Base-by-base conservation (phyloP, 37 sponge, comb jelly and placozoan species). In the Axinella damicornis region DNA sequence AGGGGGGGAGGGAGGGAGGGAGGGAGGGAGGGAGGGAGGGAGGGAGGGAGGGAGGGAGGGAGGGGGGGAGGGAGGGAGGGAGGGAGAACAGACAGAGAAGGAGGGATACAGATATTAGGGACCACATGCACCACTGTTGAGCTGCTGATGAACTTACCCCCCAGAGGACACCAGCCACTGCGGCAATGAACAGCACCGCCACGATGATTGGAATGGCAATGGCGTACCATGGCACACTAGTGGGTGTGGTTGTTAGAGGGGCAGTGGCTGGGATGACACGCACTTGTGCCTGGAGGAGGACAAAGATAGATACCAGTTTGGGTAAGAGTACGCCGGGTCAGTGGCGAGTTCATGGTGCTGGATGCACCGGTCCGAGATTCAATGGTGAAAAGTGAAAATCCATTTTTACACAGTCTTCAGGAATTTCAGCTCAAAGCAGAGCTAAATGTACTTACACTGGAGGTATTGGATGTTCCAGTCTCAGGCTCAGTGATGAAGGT, bases 201-300 rank as follows among this genome's bases (percentile, higher is more conserved):
- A 27, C 86, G 18, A 85, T 63, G 58, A 77, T 66, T 21, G 86
- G 77, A 6, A 75, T 18, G 27, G 69, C 36, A 32, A 77, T 70
- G 0, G 66, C 78, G 60, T 68, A 84, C 85, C 85, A 84, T 12
- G 85, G 77, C 22, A 84, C 33, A 30, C 24, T n/a, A n/a, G n/a
- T n/a, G n/a, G 46, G 46, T 46, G 46, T 46, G 4, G 46, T 46
- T 46, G 9, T 46, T 9, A 12, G 46, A 46, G 46, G 46, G 46
- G 46, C 46, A 46, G 46, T 46, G 46, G 83, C 70, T 1, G 61
- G 77, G 40, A 77, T 77, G n/a, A 77, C 62, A 35, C 77, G 77
- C n/a, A 77, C 22, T 53, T 41, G 25, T n/a, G 80, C 54, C 68
- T 79, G 55, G n/a, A n/a, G n/a, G n/a, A n/a, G n/a, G n/a, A n/a